These are phyloP conservation scores for Drosophila limbata DNA, from an alignment of 2,888 invertebrate genomes.

Conservation along the genomic window DNA sequence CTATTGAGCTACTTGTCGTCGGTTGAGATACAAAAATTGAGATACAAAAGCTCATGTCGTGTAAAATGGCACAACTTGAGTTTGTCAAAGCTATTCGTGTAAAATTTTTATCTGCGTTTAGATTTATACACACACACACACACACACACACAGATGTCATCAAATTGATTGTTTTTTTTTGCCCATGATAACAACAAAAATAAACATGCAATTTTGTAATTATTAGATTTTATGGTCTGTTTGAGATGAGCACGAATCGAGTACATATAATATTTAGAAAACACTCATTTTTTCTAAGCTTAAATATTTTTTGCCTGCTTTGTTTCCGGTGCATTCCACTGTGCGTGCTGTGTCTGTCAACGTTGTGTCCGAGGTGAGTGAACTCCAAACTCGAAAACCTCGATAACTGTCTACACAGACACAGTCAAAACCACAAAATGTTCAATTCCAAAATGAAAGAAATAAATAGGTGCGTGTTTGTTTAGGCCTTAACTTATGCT, in stretches of 20 bases:
- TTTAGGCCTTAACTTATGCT: conserved; percentile 55
- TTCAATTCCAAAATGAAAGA: conserved; percentile 20
- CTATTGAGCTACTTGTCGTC: conserved; percentile 1
- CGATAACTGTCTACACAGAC: conserved; percentile 16
- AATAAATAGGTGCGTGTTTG: conserved; percentile 66
- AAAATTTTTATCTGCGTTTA: conserved; percentile 57
- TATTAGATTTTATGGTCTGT: conserved; percentile 74
- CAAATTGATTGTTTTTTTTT: conserved; percentile 65
- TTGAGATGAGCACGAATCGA: conserved; percentile 48
- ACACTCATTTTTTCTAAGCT: not conserved
- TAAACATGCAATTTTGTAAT: conserved; percentile 77
- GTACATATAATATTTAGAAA: conserved; percentile 1
- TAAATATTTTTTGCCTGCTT: conserved; percentile 7
- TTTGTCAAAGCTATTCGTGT: conserved; percentile 55
- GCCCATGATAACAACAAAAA: conserved; percentile 53
- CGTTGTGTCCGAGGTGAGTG: conserved; percentile 67
- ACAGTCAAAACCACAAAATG: conserved; percentile 4
- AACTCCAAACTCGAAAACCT: conserved; percentile 39
- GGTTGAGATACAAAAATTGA: conserved; percentile 10
- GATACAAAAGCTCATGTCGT: conserved; percentile 2
- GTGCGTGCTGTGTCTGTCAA: conserved; percentile 7
- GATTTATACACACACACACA: conserved; percentile 40
- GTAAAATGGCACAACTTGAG: conserved; percentile 8
- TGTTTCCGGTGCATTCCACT: conserved; percentile 21
- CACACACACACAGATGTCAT: not conserved